Conservation (phyloP, 2,888 invertebrate genomes). For the Leucophora obtusa region DNA sequence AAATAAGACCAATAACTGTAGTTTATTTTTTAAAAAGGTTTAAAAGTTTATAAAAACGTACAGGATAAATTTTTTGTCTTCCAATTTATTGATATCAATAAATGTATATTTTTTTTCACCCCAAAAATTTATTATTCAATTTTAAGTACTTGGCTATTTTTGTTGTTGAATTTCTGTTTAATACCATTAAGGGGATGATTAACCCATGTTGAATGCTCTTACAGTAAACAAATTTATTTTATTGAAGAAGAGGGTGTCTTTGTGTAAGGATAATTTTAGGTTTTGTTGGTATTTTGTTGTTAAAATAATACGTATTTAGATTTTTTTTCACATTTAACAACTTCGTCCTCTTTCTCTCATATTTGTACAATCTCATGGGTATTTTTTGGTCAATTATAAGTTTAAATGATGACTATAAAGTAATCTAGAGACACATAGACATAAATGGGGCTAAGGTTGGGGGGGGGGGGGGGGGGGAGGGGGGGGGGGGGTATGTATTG, state of each 20-base stretch:
- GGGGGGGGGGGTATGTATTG: conserved; percentile 15
- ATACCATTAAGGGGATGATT: background rate
- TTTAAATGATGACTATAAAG: conserved; percentile 28
- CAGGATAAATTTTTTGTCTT: no score
- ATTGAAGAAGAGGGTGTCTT: background rate
- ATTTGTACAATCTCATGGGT: conserved; percentile 8
- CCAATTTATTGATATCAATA: background rate
- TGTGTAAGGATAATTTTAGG: background rate
- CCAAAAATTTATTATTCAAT: background rate
- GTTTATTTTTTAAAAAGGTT: no score
- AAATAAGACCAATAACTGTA: no score
- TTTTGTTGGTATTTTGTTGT: conserved; percentile 6
- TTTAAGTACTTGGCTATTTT: background rate
- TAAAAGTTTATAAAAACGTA: no score
- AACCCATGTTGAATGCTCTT: background rate
- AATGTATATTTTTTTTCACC: background rate
- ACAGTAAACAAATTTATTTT: background rate
- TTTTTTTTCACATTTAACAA: conserved; percentile 21
- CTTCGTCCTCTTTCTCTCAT: background rate
- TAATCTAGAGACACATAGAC: conserved; percentile 19
- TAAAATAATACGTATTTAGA: conserved; percentile 37
- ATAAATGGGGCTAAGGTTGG: conserved; percentile 39
- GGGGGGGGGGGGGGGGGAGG: conserved; percentile 46
- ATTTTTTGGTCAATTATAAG: conserved; percentile 52
- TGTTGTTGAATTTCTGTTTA: background rate